Evolutionary conservation across 2,888 invertebrate species (phyloP).

Genomic region (Ypsolopha sequella): DNA sequence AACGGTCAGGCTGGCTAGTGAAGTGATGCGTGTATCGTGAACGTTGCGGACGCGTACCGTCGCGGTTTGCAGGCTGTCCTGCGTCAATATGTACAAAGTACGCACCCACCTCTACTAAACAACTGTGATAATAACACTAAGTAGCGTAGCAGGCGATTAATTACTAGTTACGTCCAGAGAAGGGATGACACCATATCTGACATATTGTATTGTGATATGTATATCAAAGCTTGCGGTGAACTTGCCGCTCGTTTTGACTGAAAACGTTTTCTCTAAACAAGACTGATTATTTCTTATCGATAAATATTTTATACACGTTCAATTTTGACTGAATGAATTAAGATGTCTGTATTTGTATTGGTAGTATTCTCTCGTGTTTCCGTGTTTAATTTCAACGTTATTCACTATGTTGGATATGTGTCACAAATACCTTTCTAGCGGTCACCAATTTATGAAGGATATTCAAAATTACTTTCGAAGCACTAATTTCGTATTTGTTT

Average conservation of each 20-base stretch:
- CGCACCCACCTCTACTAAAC: conserved; percentile 72
- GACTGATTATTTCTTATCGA: conserved; percentile 73
- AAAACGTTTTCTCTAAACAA: conserved; percentile 69
- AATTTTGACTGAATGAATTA: conserved; percentile 68
- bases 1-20: conserved; percentile 31
- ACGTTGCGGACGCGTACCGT: conserved; percentile 32
- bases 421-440: conserved; percentile 65
- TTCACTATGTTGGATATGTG: conserved; percentile 71
- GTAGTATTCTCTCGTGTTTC: conserved; percentile 51
- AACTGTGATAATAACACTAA: conserved; percentile 73
- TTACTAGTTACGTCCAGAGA: conserved; percentile 70
- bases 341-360: conserved; percentile 65
- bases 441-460: conserved; percentile 58
- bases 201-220: conserved; percentile 69
- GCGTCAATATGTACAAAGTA: conserved; percentile 68
- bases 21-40: conserved; percentile 31
- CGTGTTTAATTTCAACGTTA: conserved; percentile 47
- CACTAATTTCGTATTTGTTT: conserved; percentile 53
- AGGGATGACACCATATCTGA: conserved; percentile 73
- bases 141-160: conserved; percentile 71
- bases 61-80: conserved; percentile 59
- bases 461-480: conserved; percentile 44
- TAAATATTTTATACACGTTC: conserved; percentile 68
- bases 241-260: conserved; percentile 46
- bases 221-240: conserved; percentile 44